Percentiles rank a stretch among this genome's conserved stretches.
phyloP scores from a whole-genome alignment of 2,888 invertebrate species.

The Eudemis profundana region DNA sequence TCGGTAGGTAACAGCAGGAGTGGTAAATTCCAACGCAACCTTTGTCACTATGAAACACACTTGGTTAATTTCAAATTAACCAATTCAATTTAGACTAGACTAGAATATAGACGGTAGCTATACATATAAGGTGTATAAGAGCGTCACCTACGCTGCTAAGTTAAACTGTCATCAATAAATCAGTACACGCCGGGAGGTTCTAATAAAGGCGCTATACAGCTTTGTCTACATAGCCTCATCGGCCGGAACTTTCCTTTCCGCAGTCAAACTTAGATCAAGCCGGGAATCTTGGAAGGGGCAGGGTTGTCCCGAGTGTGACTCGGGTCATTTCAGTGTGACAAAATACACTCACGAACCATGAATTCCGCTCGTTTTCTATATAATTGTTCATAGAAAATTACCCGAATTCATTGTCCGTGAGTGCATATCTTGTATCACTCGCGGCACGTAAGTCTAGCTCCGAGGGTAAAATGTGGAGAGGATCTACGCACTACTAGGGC shows the following conservation, averaged over 20 bases:
- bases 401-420: no score
- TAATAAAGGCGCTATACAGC: constrained; percentile 73
- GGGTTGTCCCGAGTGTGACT: constrained; percentile 54
- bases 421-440: no score
- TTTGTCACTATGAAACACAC: no score
- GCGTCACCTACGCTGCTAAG: constrained; percentile 41
- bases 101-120: not conserved
- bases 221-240: constrained; percentile 76
- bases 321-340: constrained; percentile 58
- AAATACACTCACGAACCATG: not conserved
- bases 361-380: not conserved
- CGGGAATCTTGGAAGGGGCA: constrained; percentile 59
- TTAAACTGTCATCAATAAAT: constrained; percentile 59
- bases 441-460: no score
- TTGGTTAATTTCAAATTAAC: not conserved
- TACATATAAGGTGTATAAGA: constrained; percentile 1
- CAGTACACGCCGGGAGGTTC: constrained; percentile 61
- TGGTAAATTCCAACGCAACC: no score
- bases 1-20: no score
- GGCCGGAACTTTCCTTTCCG: constrained; percentile 80
- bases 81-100: no score
- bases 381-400: no score
- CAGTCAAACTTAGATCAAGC: constrained; percentile 81
- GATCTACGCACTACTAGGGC: no score
- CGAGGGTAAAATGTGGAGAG: no score